Conservation (phyloP, 2,888 invertebrate species). For the Harmothoe impar region DNA sequence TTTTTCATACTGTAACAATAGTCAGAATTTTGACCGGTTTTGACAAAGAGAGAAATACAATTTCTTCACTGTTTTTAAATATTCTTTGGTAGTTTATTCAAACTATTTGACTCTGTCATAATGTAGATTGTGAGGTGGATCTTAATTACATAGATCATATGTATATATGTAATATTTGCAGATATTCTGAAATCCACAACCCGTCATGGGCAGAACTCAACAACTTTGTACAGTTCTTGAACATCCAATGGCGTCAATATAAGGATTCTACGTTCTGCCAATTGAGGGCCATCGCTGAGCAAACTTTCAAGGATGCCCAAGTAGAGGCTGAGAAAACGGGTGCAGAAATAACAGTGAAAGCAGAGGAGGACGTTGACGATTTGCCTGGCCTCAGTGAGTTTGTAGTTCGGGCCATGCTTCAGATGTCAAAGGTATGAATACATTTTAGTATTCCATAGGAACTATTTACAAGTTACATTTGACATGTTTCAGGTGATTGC, state of each 20-base stretch:
- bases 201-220: constrained; percentile 72
- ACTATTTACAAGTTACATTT: too few relatives aligned
- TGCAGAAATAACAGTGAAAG: background rate
- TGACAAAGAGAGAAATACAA: too few relatives aligned
- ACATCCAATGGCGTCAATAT: constrained; percentile 76
- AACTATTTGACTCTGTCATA: too few relatives aligned
- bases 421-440: constrained; percentile 75
- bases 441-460: too few relatives aligned
- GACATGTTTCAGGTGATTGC: too few relatives aligned
- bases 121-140: too few relatives aligned
- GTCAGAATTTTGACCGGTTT: too few relatives aligned
- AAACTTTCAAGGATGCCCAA: background rate
- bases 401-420: constrained; percentile 76
- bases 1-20: too few relatives aligned
- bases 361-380: constrained; percentile 62
- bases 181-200: constrained; percentile 68
- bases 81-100: too few relatives aligned
- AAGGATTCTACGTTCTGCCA: constrained; percentile 75
- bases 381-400: constrained; percentile 76
- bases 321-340: background rate
- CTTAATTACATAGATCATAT: too few relatives aligned
- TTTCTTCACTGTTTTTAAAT: too few relatives aligned
- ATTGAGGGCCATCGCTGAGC: background rate
- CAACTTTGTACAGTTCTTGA: constrained; percentile 77
- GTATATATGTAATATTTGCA: constrained; percentile 58